These are phyloP conservation scores for Gryon sp. DNA, from an alignment of 1,140 invertebrate species.

Conservation along the genomic window DNA sequence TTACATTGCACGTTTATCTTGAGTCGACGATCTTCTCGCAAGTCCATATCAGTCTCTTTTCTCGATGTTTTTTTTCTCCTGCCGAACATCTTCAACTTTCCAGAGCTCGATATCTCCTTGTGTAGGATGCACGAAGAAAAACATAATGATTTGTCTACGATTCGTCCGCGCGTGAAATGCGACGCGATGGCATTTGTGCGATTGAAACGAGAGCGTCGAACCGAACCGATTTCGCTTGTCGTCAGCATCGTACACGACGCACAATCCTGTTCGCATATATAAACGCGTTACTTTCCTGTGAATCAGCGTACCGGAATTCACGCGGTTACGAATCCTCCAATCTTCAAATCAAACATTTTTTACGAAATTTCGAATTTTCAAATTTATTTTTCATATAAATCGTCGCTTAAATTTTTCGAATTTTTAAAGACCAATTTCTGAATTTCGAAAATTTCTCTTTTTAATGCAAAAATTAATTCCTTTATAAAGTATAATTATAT, in stretches of 20 bases:
- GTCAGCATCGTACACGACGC: conserved; percentile 6
- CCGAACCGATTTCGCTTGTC: conserved; percentile 31
- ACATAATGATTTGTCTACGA: conserved; percentile 48
- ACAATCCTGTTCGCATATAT: conserved; percentile 25
- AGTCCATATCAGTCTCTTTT: conserved; percentile 9
- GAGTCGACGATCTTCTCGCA: neutral
- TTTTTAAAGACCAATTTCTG: too few relatives aligned
- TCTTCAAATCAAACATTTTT: too few relatives aligned
- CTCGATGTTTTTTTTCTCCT: conserved; percentile 25
- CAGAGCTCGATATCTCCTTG: conserved; percentile 27
- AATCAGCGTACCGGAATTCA: conserved; percentile 27
- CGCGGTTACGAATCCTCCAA: too few relatives aligned
- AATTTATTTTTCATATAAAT: too few relatives aligned
- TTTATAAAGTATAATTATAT: too few relatives aligned
- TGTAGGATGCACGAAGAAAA: conserved; percentile 15
- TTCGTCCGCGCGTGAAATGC: conserved; percentile 22
- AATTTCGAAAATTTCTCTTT: too few relatives aligned
- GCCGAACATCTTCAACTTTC: conserved; percentile 26
- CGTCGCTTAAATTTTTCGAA: too few relatives aligned
- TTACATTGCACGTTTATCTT: conserved; percentile 21
- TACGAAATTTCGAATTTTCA: too few relatives aligned
- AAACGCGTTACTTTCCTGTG: conserved; percentile 18
- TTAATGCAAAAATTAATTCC: too few relatives aligned
- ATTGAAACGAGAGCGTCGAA: conserved; percentile 36
- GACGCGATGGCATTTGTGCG: conserved; percentile 17